Conservation (phyloP, 1,140 invertebrate species). For the Heliothis virescens region DNA sequence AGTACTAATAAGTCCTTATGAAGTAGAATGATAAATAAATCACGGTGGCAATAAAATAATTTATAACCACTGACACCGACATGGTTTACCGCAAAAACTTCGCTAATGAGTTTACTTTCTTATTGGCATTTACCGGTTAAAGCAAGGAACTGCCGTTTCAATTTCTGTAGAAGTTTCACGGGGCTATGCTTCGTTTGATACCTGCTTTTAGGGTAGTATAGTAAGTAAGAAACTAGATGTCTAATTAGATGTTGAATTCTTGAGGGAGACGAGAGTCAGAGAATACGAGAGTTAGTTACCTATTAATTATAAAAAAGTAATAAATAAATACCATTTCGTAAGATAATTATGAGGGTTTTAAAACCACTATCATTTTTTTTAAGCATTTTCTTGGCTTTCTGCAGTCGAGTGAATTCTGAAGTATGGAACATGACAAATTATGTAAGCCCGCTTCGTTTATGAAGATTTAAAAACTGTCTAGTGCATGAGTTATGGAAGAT, state of each 20-base stretch:
- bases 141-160: conserved; percentile 51
- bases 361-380: too few species aligned
- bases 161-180: conserved; percentile 41
- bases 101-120: conserved; percentile 61
- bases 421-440: too few species aligned
- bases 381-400: too few species aligned
- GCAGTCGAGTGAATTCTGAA: too few species aligned
- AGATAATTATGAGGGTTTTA: too few species aligned
- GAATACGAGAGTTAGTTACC: too few species aligned
- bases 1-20: conserved; percentile 3
- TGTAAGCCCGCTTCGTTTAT: too few species aligned
- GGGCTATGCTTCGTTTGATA: not conserved
- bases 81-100: conserved; percentile 55
- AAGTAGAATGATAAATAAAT: conserved; percentile 35
- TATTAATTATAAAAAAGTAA: too few species aligned
- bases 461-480: too few species aligned
- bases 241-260: not conserved
- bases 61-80: conserved; percentile 47
- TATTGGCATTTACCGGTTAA: conserved; percentile 56
- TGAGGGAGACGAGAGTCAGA: too few species aligned
- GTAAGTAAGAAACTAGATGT: not conserved
- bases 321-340: too few species aligned
- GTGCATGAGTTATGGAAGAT: too few species aligned
- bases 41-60: conserved; percentile 49
- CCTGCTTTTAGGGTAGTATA: not conserved